These are phyloP conservation scores for Harpalus rubripes DNA, from an alignment of 2,888 invertebrate species.

Conservation along the genomic window DNA sequence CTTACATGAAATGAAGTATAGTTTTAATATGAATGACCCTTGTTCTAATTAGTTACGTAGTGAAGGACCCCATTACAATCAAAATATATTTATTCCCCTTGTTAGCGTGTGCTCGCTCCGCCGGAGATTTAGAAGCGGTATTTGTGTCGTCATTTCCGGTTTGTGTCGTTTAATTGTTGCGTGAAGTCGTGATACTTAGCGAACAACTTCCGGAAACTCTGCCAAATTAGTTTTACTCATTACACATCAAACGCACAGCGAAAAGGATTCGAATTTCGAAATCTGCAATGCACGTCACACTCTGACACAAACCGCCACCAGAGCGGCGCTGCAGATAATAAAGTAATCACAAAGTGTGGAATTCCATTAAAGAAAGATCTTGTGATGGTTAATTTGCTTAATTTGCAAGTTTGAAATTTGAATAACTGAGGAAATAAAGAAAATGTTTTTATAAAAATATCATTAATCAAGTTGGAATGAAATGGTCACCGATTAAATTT, in stretches of 20 bases:
- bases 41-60: no score
- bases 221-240: conserved; percentile 58
- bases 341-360: not conserved
- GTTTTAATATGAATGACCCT: no score
- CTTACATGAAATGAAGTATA: no score
- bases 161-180: conserved; percentile 28
- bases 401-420: not conserved
- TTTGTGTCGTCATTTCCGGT: conserved; percentile 17
- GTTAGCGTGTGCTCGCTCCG: no score
- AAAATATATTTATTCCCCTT: no score
- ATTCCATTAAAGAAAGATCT: conserved; percentile 28
- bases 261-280: not conserved
- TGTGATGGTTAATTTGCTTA: conserved; percentile 9
- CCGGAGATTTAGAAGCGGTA: not conserved
- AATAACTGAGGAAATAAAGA: not conserved
- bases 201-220: conserved; percentile 41
- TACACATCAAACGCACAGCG: conserved; percentile 5
- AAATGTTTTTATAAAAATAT: conserved; percentile 4
- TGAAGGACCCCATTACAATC: no score
- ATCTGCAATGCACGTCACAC: not conserved
- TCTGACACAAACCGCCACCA: no score
- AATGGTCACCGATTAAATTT: conserved; percentile 31
- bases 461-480: conserved; percentile 19
- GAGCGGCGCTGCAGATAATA: not conserved
- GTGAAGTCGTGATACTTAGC: conserved; percentile 29